phyloP scores from a whole-genome alignment of 2,888 invertebrate genomes.

The Drosophila ustulata region DNA sequence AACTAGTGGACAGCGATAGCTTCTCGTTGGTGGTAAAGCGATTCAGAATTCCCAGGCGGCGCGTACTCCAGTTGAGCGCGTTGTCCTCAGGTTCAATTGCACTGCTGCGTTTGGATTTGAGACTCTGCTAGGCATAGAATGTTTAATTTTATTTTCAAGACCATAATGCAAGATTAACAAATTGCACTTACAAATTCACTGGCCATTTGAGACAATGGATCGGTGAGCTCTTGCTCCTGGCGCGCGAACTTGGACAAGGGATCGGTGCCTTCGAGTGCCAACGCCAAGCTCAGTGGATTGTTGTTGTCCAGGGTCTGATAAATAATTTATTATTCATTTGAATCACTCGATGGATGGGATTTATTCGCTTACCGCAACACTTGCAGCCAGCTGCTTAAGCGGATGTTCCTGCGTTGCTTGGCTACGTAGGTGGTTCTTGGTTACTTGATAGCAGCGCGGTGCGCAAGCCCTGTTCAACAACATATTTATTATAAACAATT shows the following conservation, averaged over 20 bases:
- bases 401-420: constrained; percentile 86
- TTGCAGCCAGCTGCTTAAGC: constrained; percentile 86
- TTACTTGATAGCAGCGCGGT: constrained; percentile 75
- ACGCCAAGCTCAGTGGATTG: constrained; percentile 75
- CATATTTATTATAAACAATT: constrained; percentile 27
- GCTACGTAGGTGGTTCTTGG: constrained; percentile 74
- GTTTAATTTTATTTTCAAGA: no score
- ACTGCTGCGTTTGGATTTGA: constrained; percentile 57
- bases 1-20: constrained; percentile 95
- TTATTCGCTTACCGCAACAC: constrained; percentile 68
- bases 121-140: constrained; percentile 16
- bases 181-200: constrained; percentile 79
- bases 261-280: constrained; percentile 89
- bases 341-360: constrained; percentile 11
- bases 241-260: constrained; percentile 90
- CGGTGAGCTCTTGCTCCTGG: constrained; percentile 86
- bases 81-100: constrained; percentile 82
- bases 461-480: constrained; percentile 76
- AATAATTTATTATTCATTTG: background rate
- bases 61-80: constrained; percentile 90
- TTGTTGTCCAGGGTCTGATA: constrained; percentile 86
- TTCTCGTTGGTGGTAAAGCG: constrained; percentile 98
- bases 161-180: background rate
- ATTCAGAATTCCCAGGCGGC: constrained; percentile 91
- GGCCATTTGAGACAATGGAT: constrained; percentile 89